Evolutionary conservation across 2,888 invertebrate species (phyloP).

Genomic region (Lasioglossum calceatum): DNA sequence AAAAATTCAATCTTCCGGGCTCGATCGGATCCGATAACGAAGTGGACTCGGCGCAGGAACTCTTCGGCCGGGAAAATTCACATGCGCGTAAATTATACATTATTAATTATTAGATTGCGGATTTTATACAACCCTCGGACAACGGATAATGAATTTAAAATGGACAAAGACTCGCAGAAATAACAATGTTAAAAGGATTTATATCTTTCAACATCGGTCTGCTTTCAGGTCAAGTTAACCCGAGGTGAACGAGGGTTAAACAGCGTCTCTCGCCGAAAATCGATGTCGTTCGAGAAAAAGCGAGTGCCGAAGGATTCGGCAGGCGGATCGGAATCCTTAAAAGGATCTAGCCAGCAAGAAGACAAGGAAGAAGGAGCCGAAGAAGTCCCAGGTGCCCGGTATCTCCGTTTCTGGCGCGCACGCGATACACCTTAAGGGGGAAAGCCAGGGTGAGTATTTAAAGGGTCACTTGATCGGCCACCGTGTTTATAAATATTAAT

Average conservation of each 20-base stretch:
- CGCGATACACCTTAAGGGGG: conserved; percentile 71
- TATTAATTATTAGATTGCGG: background rate
- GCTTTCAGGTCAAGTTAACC: background rate
- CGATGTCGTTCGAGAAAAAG: conserved; percentile 11
- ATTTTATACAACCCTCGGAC: background rate
- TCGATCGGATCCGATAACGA: background rate
- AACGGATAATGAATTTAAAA: background rate
- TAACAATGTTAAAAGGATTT: background rate
- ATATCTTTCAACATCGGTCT: background rate
- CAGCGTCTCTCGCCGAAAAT: conserved; percentile 4
- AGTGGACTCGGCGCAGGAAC: background rate
- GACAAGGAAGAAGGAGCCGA: conserved; percentile 45
- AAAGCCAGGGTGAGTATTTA: background rate
- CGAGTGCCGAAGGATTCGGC: conserved; percentile 38
- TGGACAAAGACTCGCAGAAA: background rate
- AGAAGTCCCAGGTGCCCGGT: conserved; percentile 70
- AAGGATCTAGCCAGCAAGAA: conserved; percentile 40
- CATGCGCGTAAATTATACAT: too few relatives aligned
- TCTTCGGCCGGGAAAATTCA: background rate
- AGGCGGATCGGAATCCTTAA: conserved; percentile 35
- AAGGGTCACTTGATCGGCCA: background rate
- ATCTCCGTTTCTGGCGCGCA: conserved; percentile 79
- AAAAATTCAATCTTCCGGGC: background rate
- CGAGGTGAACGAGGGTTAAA: background rate
- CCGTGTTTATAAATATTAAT: background rate